phyloP scores from a whole-genome alignment of 2,113 vertebrate genomes.

The Oenanthe melanoleuca region DNA sequence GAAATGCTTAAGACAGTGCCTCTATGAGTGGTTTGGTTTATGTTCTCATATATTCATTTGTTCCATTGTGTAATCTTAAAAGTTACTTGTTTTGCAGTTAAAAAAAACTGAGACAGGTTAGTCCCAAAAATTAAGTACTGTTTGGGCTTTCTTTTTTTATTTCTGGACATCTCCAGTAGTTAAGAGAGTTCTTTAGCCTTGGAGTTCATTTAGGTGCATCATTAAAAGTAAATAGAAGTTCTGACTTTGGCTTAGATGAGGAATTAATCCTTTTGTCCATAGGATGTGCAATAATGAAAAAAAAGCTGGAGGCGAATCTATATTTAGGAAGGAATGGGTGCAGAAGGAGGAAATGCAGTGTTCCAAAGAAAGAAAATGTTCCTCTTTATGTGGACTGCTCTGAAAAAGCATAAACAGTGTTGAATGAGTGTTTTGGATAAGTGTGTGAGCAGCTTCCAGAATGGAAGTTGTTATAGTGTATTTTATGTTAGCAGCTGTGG shows the following conservation, averaged over 20 bases:
- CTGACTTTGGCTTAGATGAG: neutral
- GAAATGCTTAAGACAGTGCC: neutral
- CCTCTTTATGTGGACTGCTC: neutral
- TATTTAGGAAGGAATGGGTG: neutral
- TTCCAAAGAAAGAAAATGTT: neutral
- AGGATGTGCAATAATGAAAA: neutral
- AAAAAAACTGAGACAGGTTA: neutral
- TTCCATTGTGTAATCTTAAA: neutral
- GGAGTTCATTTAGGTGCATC: neutral
- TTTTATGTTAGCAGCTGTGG: neutral
- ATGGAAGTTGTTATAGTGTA: rapidly evolving
- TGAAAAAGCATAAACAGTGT: neutral
- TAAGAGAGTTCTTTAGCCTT: neutral
- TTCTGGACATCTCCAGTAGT: neutral
- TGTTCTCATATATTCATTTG: neutral
- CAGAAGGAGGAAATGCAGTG: neutral
- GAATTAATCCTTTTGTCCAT: neutral
- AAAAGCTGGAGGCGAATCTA: neutral
- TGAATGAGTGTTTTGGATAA: neutral
- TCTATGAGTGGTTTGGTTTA: neutral
- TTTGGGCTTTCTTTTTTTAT: neutral
- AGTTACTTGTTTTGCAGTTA: neutral
- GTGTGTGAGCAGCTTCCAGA: neutral
- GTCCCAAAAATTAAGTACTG: neutral
- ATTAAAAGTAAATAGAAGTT: neutral